Base-by-base conservation (phyloP, 2,113 vertebrate genomes). In the Podilymbus podiceps region DNA sequence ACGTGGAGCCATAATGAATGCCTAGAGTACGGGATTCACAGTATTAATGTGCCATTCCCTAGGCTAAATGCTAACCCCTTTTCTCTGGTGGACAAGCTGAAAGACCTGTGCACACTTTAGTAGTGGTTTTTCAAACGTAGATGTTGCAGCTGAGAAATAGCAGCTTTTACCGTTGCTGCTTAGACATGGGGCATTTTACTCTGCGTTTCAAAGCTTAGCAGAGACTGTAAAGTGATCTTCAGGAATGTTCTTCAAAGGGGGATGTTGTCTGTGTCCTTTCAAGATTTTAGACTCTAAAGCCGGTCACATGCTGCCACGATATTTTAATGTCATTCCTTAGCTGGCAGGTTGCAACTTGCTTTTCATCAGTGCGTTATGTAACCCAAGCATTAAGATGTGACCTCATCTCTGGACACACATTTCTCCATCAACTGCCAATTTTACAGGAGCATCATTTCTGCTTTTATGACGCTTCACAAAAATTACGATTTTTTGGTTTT, bases 321-420 rank as follows among this genome's bases (percentile, higher is more conserved):
- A 92, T 95, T 90, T 96, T 91, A 94, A 83, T 81, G 90, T 96
- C 82, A 95, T 80, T 95, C 88, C 60, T 93, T 93, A 76, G 69
- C 69, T 82, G 91, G 73, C 89, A 97, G 89, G 95, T 95, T 96
- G 86, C 80, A 88, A 87, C 92, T 95, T 68, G 89, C 56, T 93
- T 96, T 96, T 97, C 90, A 91, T 89, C 91, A 72, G 55, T 68
- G 80, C 56, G 74, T 95, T 81, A 68, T 93, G 60, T 78, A 93
- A 94, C 35, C 16, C 60, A 87, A 73, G 83, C 23, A 4, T 94
- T 95, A 96, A 94, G 58, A 94, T 78, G n/a, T 50, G 74, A 91
- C 66, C 77, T 87, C 77, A 53, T 87, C 87, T 66, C 62, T 85
- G 83, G 88, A 91, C 35, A 68, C 15, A 42, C 4, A 0, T 64